Evolutionary conservation across 2,113 vertebrate species (phyloP).

Genomic region (Hiodon alosoides): DNA sequence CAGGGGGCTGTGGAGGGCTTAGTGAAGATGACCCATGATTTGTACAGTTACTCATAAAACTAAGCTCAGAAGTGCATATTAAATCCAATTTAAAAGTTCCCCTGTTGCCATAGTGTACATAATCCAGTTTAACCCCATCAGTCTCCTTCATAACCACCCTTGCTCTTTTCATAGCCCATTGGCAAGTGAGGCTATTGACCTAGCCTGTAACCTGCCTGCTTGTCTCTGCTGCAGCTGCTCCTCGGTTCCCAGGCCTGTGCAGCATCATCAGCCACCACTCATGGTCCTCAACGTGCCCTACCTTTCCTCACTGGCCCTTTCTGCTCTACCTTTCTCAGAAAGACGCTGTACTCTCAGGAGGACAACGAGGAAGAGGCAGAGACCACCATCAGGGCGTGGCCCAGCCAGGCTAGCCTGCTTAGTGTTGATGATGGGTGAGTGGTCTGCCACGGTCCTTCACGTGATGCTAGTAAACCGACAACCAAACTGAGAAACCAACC

Average conservation of each 20-base stretch:
- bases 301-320: not conserved
- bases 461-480: not conserved
- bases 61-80: too few species aligned
- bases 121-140: not conserved
- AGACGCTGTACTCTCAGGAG: constrained; percentile 56
- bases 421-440: constrained; percentile 58
- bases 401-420: constrained; percentile 51
- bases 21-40: too few species aligned
- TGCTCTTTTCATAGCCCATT: not conserved
- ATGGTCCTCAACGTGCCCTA: not conserved
- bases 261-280: not conserved
- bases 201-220: not conserved
- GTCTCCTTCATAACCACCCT: not conserved
- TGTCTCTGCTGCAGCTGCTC: not conserved
- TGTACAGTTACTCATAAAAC: too few species aligned
- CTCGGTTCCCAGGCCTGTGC: too few species aligned
- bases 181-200: not conserved
- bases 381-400: constrained; percentile 48
- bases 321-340: constrained; percentile 38
- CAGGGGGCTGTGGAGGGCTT: too few species aligned
- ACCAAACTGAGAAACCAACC: too few species aligned
- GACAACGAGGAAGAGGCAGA: constrained; percentile 56
- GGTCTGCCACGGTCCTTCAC: not conserved
- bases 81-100: too few species aligned
- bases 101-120: too few species aligned